Percentiles rank a stretch among this genome's conserved stretches.
Evolutionary conservation across 2,888 invertebrate genomes (phyloP).

Genomic region (Alsophila aescularia): DNA sequence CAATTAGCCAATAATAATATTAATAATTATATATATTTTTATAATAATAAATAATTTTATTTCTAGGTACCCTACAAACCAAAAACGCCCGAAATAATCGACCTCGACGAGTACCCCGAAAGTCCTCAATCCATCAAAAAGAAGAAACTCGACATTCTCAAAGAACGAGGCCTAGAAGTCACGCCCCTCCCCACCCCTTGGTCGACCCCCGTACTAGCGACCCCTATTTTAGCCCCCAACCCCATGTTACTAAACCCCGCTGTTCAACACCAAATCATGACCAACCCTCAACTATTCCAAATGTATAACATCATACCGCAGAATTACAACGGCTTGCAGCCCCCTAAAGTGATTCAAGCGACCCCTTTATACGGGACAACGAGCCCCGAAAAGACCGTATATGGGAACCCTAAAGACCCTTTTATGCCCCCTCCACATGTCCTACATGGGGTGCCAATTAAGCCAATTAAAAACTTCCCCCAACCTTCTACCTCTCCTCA

Average conservation of each 20-base stretch:
- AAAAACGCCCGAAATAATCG: constrained; percentile 87
- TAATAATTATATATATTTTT: no score
- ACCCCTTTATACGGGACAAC: constrained; percentile 86
- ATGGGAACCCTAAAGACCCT: constrained; percentile 89
- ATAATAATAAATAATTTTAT: background rate
- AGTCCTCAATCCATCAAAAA: constrained; percentile 82
- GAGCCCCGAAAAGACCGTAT: constrained; percentile 86
- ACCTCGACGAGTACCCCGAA: constrained; percentile 84
- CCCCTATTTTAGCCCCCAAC: constrained; percentile 43
- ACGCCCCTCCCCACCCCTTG: constrained; percentile 84
- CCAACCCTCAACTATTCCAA: constrained; percentile 76
- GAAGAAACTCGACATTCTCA: constrained; percentile 89
- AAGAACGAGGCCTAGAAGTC: constrained; percentile 90
- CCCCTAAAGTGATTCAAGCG: constrained; percentile 86
- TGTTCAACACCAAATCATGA: constrained; percentile 76
- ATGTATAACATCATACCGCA: constrained; percentile 70
- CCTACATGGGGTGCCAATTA: constrained; percentile 71
- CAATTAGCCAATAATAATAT: no score
- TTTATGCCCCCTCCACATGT: constrained; percentile 83
- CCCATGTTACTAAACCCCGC: constrained; percentile 66
- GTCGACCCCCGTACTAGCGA: constrained; percentile 35
- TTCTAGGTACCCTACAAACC: constrained; percentile 84
- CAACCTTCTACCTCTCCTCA: constrained; percentile 65
- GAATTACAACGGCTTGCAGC: constrained; percentile 60
- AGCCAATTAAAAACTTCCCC: constrained; percentile 52